Evolutionary conservation across 1,140 invertebrate genomes (phyloP), one percentile per base, ranked within the genome.

Genomic region (Bactericera cockerelli): DNA sequence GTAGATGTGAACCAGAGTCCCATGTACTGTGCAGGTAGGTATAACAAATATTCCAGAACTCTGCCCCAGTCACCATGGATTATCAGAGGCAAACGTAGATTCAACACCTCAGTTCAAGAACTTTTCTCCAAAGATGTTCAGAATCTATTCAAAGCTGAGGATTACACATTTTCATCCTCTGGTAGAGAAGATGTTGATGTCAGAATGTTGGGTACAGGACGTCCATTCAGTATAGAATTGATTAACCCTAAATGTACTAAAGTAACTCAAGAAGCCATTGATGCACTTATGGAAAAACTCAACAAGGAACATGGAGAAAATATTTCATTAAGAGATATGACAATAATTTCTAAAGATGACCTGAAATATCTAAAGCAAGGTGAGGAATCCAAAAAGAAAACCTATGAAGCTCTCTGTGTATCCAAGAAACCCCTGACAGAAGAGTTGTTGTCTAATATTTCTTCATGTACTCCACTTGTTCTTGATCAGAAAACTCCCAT

Each of bases 171-270:
- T 79, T 83, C 88, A 64, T 81, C 93, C 3, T 94, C 92, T 59
- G 94, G 94, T 0, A 75, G 94, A 57, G 94, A 98, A 75, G 94
- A 98, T 75, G 89, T 92, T 0, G 92, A 96, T 74, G 91, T 97
- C 0, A 72, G 89, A 53, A 89, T 86, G 70, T 69, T 96, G 31
- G 87, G 89, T n/a, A 75, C 75, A 55, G 93, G 93, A 1, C 72
- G 91, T 49, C 91, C 90, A 0, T 94, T 94, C 73, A 84, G 83
- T 2, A 70, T 93, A 14, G 89, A 94, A 77, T 76, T 93, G 42
- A 63, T 81, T 0, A 81, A 89, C 72, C 82, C 87, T 14, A 75
- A 72, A 62, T 66, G 71, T 39, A 77, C 78, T 1, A 72, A 75
- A 53, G 71, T 86, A 61, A 74, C 70, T 0, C 58, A 59, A 1